Base-by-base conservation (phyloP, 1,140 invertebrate genomes). In the Pentalonia nigronervosa region DNA sequence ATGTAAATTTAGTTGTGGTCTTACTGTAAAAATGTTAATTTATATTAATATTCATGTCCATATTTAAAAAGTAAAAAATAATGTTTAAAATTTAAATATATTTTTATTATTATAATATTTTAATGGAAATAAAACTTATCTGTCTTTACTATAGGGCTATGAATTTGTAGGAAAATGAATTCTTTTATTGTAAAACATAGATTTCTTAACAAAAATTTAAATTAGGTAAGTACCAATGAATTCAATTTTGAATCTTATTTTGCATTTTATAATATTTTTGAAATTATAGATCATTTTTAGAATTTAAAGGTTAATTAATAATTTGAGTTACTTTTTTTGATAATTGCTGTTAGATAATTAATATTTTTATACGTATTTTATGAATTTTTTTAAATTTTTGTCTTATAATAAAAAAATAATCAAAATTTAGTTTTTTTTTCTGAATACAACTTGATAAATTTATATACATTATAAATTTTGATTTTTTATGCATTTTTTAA, bases 1-100 rank as follows among this genome's bases (percentile, higher is more conserved):
- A 93, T 56, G 34, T 50, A 45, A 93, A 93, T 84, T 93, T 50
- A 9, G 91, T 93, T 50, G n/a, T 45, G 11, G 81, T 84, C 9
- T 50, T 34, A 25, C 90, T 83, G 21, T 50, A 91, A 47, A 36
- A 45, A 90, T 50, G 34, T 34, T n/a, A 88, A 88, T 34, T 56
- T 30, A 11, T 25, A 11, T 41, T 45, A 45, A 45, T 45, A 84
- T 45, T 84, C 25, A 11, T 23, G 21, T 25, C 2, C 9, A 45
- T 30, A 9, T 84, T 36, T 23, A 41, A 84, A 84, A 25, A 84
- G 4, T 17, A 30, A 60, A 56, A 60, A 60, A 60, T 67, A n/a
- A 6, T 0, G 4, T 67, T n/a, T 67, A 67, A 25, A 67, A 67
- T 67, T n/a, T 17, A 67, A 67, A 4, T n/a, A 6, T n/a, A n/a